Evolutionary conservation across 23 tunicate genomes (phyloP).

Genomic region (Halocynthia roretzi): DNA sequence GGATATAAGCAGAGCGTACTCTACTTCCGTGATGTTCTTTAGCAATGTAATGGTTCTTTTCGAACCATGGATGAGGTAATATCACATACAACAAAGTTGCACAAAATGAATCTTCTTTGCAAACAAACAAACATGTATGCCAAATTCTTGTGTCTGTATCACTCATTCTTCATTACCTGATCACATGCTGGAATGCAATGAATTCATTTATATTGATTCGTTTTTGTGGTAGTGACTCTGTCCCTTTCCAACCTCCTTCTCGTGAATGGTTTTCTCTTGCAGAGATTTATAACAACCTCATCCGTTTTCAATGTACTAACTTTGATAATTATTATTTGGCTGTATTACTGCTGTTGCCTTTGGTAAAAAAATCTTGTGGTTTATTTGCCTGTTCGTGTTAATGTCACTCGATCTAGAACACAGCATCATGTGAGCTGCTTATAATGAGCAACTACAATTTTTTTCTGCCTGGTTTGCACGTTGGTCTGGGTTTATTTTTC

Average conservation of each 20-base stretch:
- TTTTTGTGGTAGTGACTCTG: slow-evolving; percentile 12
- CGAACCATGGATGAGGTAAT: slow-evolving; percentile 27
- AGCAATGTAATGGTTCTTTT: no score
- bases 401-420: slow-evolving; percentile 13
- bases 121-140: slow-evolving; percentile 23
- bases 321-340: slow-evolving; percentile 53
- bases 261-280: slow-evolving; percentile 13
- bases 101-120: slow-evolving; percentile 19
- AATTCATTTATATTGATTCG: slow-evolving; percentile 14
- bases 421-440: slow-evolving; percentile 10
- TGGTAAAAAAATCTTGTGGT: slow-evolving; percentile 43
- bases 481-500: slow-evolving; percentile 14
- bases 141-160: slow-evolving; percentile 19
- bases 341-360: slow-evolving; percentile 78
- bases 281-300: slow-evolving; percentile 29
- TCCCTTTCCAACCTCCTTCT: slow-evolving; percentile 10
- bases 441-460: slow-evolving; percentile 9
- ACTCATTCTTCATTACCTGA: slow-evolving; percentile 36
- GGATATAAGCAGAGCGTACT: no score
- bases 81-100: slow-evolving; percentile 20
- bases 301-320: slow-evolving; percentile 93
- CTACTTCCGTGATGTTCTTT: no score
- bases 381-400: slow-evolving; percentile 31
- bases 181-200: slow-evolving; percentile 32
- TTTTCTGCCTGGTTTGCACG: slow-evolving; percentile 16